Base-by-base conservation (phyloP, 2,113 vertebrate species). In the Puma concolor region DNA sequence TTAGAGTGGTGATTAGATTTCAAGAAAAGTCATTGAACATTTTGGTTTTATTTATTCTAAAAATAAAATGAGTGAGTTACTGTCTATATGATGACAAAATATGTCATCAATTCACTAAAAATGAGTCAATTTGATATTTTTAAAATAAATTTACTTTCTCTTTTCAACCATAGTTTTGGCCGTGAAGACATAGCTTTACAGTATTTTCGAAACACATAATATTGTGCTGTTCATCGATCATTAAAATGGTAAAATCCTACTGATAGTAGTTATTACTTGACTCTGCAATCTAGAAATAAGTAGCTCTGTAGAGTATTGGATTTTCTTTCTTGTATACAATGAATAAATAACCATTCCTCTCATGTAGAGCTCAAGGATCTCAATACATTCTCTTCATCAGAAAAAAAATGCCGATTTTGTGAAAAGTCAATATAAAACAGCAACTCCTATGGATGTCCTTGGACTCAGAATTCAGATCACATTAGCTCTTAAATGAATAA, bases 351-450 rank as follows among this genome's bases (percentile, higher is more conserved):
- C 15, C 36, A 91, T 86, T 86, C n/a, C 25, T 71, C 33, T 96
- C 83, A 89, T 76, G n/a, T 86, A 93, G 63, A 95, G 52, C 21
- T 93, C 21, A 27, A 92, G 71, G 52, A 83, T 88, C 63, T 92
- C 1, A 38, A 33, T 91, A 84, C 48, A 81, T 95, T 97, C 74
- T 44, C 13, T 48, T 94, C 38, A 95, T 91, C 79, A 94, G 50
- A 91, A 97, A 69, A 97, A 67, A 98, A 96, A 87, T 82, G 85
- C 67, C 96, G 29, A 66, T 90, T 63, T 85, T 92, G 41, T 36
- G 0, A 74, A 96, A 94, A 92, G 41, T 91, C 13, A 91, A 33
- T 85, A 82, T 15, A 44, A 76, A 52, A 93, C 8, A 54, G 8
- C 95, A 86, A 96, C 54, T 96, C n/a, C 41, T 80, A 4, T 89